Evolutionary conservation across 2,797 vertebrate genomes (phyloP).

Genomic region (Eulemur albifrons): DNA sequence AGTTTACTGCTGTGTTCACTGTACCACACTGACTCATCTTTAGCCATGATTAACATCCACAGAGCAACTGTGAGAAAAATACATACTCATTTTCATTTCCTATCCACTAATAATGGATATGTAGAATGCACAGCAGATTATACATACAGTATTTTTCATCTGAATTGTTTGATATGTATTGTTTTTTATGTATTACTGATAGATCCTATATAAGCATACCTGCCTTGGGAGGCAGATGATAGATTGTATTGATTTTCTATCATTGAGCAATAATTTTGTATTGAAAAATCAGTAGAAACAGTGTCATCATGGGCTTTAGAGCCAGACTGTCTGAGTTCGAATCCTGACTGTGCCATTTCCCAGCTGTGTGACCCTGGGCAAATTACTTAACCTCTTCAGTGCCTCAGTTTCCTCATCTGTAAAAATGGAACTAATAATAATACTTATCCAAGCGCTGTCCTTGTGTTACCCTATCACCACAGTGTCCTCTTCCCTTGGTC

Average conservation of each 20-base stretch:
- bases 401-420: background rate
- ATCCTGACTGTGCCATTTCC: background rate
- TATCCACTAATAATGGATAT: background rate
- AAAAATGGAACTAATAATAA: background rate
- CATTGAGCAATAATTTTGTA: background rate
- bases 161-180: constrained; percentile 14
- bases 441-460: background rate
- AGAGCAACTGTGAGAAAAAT: background rate
- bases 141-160: background rate
- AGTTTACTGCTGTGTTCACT: background rate
- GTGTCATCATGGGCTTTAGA: background rate
- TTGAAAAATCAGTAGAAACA: background rate
- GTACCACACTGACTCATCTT: background rate
- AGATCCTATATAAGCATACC: background rate
- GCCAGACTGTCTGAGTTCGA: background rate
- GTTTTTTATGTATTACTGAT: background rate
- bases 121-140: background rate
- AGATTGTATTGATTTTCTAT: background rate
- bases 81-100: background rate
- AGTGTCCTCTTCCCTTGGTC: background rate
- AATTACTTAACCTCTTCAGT: background rate
- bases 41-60: background rate
- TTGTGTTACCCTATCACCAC: background rate
- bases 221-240: background rate
- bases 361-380: background rate